Evolutionary conservation across 2,113 vertebrate genomes (phyloP).

Genomic region (Callochromis pleurospilus): DNA sequence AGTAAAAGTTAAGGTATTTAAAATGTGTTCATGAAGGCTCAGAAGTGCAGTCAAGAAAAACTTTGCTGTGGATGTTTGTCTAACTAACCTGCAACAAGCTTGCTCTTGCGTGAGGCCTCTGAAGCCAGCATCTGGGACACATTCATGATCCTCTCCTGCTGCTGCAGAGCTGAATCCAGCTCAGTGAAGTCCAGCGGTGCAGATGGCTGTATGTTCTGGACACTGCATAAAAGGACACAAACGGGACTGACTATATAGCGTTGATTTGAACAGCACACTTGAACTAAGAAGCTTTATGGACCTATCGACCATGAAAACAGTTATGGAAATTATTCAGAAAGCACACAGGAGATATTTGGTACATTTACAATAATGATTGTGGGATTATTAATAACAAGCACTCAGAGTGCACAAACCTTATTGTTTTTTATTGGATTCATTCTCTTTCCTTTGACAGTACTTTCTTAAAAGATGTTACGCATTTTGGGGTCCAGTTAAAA

Average conservation of each 20-base stretch:
- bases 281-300: not conserved
- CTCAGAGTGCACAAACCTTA: not conserved
- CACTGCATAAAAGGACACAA: slow-evolving; percentile 50
- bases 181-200: slow-evolving; percentile 72
- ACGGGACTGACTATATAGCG: not conserved
- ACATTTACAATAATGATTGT: not conserved
- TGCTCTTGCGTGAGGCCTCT: slow-evolving; percentile 91
- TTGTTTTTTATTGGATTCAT: not conserved
- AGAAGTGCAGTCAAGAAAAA: not conserved
- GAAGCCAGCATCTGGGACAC: slow-evolving; percentile 87
- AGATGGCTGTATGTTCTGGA: slow-evolving; percentile 76
- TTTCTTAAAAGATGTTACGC: not conserved
- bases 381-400: not conserved
- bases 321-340: not conserved
- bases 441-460: not conserved
- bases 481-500: not conserved
- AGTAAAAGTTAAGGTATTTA: not conserved
- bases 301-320: not conserved
- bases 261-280: not conserved
- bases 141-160: slow-evolving; percentile 89
- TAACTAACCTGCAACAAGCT: slow-evolving; percentile 85
- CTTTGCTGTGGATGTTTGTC: not conserved
- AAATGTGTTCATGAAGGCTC: not conserved
- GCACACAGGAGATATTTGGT: not conserved
- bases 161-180: slow-evolving; percentile 81